Conservation (phyloP, 2,113 vertebrate species). For the Piliocolobus tephrosceles region DNA sequence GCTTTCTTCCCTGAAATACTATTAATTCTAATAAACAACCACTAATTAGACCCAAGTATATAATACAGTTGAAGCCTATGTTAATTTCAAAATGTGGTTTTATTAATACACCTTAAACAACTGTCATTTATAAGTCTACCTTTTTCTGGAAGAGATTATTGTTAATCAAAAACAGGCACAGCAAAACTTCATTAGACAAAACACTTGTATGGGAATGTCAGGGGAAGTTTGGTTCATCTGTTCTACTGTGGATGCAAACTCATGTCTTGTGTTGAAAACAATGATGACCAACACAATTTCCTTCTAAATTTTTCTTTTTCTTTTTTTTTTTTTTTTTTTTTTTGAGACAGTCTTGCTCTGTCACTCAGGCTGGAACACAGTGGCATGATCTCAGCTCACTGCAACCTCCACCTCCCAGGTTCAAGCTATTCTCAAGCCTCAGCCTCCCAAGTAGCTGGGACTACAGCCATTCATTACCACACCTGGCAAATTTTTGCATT, state of each 20-base stretch:
- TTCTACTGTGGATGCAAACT: neutral
- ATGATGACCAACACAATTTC: neutral
- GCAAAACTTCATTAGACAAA: constrained; percentile 21
- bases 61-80: neutral
- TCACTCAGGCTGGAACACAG: too few relatives aligned
- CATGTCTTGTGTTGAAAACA: constrained; percentile 1
- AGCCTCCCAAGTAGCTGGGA: too few relatives aligned
- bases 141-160: constrained; percentile 2
- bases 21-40: neutral
- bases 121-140: constrained; percentile 17
- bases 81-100: constrained; percentile 57
- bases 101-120: constrained; percentile 10
- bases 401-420: too few relatives aligned
- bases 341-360: too few relatives aligned
- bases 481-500: too few relatives aligned
- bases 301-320: neutral
- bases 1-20: neutral
- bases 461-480: too few relatives aligned
- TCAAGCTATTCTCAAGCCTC: too few relatives aligned
- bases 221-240: neutral
- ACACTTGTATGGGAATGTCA: neutral
- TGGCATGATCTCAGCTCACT: too few relatives aligned
- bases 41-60: constrained; percentile 26
- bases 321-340: neutral
- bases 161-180: neutral